Base-by-base conservation (phyloP, 1,140 invertebrate species). In the Pectinophora gossypiella region DNA sequence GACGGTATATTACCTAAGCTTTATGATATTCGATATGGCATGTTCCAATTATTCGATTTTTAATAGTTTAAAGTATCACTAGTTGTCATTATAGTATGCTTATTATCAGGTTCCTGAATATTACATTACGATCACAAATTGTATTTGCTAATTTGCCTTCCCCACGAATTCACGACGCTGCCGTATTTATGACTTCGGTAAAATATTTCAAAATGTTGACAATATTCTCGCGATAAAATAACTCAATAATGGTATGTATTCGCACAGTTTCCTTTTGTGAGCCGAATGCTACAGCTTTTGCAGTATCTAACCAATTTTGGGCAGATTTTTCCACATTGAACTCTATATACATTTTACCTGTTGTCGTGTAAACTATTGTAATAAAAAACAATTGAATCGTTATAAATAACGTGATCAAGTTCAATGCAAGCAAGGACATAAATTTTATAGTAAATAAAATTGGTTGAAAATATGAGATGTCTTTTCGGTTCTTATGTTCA, bases 291-390 rank as follows among this genome's bases (percentile, higher is more conserved):
- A 69, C 19, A 6, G 35, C 51, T 45, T 62, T 69, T 0, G 64
- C 69, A n/a, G 43, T 63, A 18, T 81, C 79, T 6, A 68, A 45
- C 64, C 68, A 68, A n/a, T 56, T 55, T 9, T 51, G 19, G 1
- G 79, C 70, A 5, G 61, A 27, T 19, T 58, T 68, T 18, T 68
- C 60, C 4, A 76, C 55, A 1, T 18, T 55, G 19, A 85, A 72
- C 51, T 85, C 70, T 1, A 85, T 52, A 55, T 64, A 72, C 13
- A 50, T 21, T 16, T 74, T 54, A 3, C 77, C 79, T 0, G 81
- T 81, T 1, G 70, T 57, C 6, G 67, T 48, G 36, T 80, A 81
- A 16, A 59, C 70, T 10, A 62, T 32, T 4, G 63, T 56, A 5
- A 69, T 38, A 59, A 83, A 83, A 27, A 76, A 21, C 5, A 66